Evolutionary conservation across 2,888 invertebrate genomes (phyloP), one percentile per base, ranked within the genome.

Genomic region (Ectemnius lituratus): DNA sequence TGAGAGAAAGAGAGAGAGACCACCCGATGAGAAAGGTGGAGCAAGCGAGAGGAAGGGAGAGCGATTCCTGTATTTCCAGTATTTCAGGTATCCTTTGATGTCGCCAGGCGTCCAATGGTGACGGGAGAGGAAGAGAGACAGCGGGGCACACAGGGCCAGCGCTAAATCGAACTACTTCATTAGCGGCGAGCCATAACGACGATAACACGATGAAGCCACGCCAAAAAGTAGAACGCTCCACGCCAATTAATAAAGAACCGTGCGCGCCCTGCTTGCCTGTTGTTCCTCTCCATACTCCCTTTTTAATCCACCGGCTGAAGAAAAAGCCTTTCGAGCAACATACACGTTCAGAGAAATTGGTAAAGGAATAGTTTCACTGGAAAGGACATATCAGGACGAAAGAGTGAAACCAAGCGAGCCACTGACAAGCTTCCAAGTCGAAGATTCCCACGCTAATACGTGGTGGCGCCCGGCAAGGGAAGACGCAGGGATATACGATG

Each of bases 41-140:
- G 11, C 37, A 8, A 37, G 37, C 5, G 37, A 37, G 37, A 37
- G 0, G 11, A 1, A 37, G 67, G 61, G 59, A 58, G 49, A 63
- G 69, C 23, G 61, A 76, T 74, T 74, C 79, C 73, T 64, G 78
- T 76, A 79, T 79, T 79, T 76, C 73, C 74, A 69, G 78, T 73
- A 78, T 75, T 71, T 73, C 67, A 72, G 64, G 64, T 74, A 67
- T 69, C 59, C 72, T 46, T 47, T 13, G 49, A 62, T 49, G 59
- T 45, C 52, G 67, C 47, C n/a, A n/a, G 63, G 56, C 62, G 63
- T 64, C 70, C 72, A 11, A 52, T 52, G 14, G 5, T 16, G 16
- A 52, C n/a, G 13, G 13, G 52, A 16, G 16, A 52, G 52, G 2
- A 2, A 52, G 52, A 16, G 16, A 52, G 52, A 16, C 8, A 37